Percentiles rank a stretch among this genome's conserved stretches.
Conservation (phyloP, 2,113 vertebrate genomes). For the Pipa parva region DNA sequence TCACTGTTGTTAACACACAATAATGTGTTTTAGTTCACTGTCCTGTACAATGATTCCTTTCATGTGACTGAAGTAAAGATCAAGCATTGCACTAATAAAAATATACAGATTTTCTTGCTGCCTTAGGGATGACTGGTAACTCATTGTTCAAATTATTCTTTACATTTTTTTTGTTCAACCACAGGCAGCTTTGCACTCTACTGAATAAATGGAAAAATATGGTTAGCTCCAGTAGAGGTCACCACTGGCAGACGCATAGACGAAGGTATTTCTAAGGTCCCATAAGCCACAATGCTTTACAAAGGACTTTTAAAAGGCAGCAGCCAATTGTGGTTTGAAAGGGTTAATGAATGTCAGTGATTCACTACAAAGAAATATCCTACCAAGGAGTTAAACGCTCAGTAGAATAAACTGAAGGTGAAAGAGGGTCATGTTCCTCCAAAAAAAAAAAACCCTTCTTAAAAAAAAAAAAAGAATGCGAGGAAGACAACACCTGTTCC, state of each 20-base stretch:
- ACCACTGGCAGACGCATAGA: background rate
- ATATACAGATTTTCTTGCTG: background rate
- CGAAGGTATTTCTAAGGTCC: background rate
- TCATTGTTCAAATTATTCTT: background rate
- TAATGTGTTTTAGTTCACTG: no score
- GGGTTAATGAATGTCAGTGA: conserved; percentile 32
- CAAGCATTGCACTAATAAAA: no score
- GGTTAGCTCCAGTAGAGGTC: background rate
- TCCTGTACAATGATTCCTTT: no score
- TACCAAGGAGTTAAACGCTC: conserved; percentile 24
- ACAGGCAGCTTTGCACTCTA: background rate
- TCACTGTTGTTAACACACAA: no score
- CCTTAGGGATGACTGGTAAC: background rate
- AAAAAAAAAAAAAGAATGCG: conserved; percentile 36
- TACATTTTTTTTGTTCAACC: background rate
- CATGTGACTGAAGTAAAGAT: no score
- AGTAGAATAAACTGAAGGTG: conserved; percentile 37
- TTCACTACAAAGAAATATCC: conserved; percentile 33
- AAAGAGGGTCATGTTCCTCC: conserved; percentile 41
- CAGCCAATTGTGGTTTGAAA: conserved; percentile 14
- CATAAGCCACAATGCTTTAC: conserved; percentile 4
- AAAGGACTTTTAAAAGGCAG: conserved; percentile 3
- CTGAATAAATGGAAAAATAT: background rate
- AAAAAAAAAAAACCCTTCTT: conserved; percentile 16
- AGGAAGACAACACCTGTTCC: conserved; percentile 42